Evolutionary conservation across 2,888 invertebrate species (phyloP), one percentile per base, ranked within the genome.

Genomic region (Drosophila mettleri): DNA sequence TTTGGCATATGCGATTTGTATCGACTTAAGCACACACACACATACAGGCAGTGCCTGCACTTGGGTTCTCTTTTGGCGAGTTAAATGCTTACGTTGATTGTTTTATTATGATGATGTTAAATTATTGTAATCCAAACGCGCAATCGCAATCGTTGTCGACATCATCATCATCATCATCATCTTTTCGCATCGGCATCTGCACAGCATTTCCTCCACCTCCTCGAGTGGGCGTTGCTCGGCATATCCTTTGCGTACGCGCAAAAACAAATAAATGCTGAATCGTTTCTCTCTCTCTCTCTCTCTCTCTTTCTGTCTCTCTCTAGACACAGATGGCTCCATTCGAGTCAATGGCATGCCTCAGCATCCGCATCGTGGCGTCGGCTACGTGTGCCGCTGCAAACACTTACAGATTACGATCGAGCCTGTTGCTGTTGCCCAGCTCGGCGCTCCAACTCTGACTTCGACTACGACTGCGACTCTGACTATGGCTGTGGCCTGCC

Each of bases 41-140:
- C 38, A n/a, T 12, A 43, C 22, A 33, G 16, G 10, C 24, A 24
- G 18, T 53, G 53, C 38, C 65, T 3, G 6, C 16, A 31, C 64
- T 41, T 18, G n/a, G 38, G 43, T 34, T 60, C 67, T 64, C 51
- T 70, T 68, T 63, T 69, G 72, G 71, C 54, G 39, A 60, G 62
- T 61, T 86, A 80, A 80, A 80, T 81, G 86, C 80, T 80, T 83
- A 90, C 90, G 90, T 90, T 90, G 90, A 90, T 90, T 90, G 90
- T 90, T 90, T 90, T 90, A 90, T 90, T 90, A 90, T 90, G 90
- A 90, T 90, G 90, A 90, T 90, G 90, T 90, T 90, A 90, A 90
- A 90, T 91, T 91, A 90, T 91, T 91, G 86, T 90, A 90, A 90
- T 91, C 91, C 90, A 88, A 73, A 73, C 78, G 78, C 83, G 87